These are phyloP conservation scores for Sceloporus undulatus DNA, from an alignment of 2,113 vertebrate species.

Conservation along the genomic window DNA sequence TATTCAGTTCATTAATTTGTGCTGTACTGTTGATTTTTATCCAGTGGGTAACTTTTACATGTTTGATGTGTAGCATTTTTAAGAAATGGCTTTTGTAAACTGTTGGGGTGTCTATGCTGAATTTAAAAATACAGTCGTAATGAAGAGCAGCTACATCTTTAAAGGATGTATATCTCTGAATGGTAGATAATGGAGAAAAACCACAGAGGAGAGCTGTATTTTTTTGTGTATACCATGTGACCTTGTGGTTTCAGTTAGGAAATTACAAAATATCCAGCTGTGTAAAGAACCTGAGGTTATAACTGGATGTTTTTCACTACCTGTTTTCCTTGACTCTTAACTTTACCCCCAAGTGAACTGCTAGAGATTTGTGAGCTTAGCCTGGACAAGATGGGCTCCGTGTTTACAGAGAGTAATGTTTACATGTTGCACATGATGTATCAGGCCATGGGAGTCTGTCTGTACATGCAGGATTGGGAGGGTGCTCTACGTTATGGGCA, in stretches of 20 bases:
- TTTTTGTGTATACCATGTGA: not conserved
- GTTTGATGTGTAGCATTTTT: not conserved
- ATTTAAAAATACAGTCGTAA: not conserved
- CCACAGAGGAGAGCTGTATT: not conserved
- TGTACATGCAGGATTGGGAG: constrained; percentile 88
- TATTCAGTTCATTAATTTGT: not conserved
- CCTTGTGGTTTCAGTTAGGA: not conserved
- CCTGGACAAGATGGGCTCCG: constrained; percentile 90
- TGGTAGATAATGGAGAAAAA: not conserved
- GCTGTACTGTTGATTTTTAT: not conserved
- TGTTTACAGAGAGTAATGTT: constrained; percentile 91
- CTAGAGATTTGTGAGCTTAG: constrained; percentile 95
- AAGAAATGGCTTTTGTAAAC: not conserved
- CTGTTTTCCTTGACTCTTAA: constrained; percentile 82
- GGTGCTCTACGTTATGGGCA: constrained; percentile 89
- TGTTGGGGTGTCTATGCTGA: not conserved
- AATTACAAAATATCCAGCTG: not conserved
- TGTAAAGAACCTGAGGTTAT: not conserved
- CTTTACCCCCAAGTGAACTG: constrained; percentile 88
- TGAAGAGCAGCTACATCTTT: not conserved
- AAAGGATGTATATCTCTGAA: not conserved
- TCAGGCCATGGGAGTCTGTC: constrained; percentile 97
- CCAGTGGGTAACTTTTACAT: not conserved
- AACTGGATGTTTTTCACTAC: not conserved
- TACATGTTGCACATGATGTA: constrained; percentile 99